These are phyloP conservation scores for Alca torda DNA, from an alignment of 2,797 vertebrate species.

Conservation along the genomic window DNA sequence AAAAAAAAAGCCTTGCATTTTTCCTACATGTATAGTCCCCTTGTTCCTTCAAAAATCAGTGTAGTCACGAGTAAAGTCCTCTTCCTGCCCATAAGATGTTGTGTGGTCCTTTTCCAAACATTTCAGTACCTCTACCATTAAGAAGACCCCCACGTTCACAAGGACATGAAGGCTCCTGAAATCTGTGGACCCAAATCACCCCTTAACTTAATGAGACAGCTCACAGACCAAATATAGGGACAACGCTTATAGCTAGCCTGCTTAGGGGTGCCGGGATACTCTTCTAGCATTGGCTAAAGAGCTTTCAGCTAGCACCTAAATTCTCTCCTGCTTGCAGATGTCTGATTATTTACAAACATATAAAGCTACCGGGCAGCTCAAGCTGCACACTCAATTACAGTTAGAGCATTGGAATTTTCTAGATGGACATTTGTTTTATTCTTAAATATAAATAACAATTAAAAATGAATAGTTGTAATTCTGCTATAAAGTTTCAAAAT, in stretches of 20 bases:
- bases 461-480: neutral
- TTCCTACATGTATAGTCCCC: neutral
- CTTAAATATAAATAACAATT: neutral
- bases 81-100: neutral
- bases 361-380: neutral
- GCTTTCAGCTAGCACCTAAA: neutral
- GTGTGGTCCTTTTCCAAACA: neutral
- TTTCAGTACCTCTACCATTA: neutral
- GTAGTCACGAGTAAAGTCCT: neutral
- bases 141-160: neutral
- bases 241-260: neutral
- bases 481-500: neutral
- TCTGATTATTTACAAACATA: neutral
- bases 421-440: neutral
- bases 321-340: neutral
- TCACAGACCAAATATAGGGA: neutral
- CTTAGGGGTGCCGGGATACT: neutral
- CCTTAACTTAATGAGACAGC: neutral
- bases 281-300: neutral
- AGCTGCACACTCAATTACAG: neutral
- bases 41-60: neutral
- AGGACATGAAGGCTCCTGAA: neutral
- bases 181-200: neutral
- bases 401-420: neutral
- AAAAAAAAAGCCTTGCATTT: neutral